phyloP scores from a whole-genome alignment of 2,113 vertebrate genomes.

The Xenopus borealis region DNA sequence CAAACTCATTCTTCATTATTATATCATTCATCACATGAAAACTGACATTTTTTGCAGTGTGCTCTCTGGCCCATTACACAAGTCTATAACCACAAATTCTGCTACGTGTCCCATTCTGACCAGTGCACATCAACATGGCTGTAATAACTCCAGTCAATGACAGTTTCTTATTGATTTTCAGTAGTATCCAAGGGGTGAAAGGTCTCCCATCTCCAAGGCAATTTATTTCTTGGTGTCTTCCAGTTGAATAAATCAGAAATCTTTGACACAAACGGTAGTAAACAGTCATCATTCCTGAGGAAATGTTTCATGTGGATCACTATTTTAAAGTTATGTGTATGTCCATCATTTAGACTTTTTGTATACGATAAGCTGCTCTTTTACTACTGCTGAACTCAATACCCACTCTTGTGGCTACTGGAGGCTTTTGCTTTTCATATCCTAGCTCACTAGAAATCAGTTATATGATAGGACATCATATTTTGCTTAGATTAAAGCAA shows the following conservation, averaged over 20 bases:
- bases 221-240: slow-evolving; percentile 32
- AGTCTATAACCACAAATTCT: slow-evolving; percentile 24
- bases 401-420: too few species aligned
- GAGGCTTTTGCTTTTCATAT: too few species aligned
- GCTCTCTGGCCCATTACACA: slow-evolving; percentile 16
- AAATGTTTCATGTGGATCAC: slow-evolving; percentile 3
- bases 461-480: too few species aligned
- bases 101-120: slow-evolving; percentile 18
- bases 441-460: too few species aligned
- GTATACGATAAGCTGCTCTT: neutral
- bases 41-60: slow-evolving; percentile 20
- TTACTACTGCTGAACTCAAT: too few species aligned
- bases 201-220: slow-evolving; percentile 33
- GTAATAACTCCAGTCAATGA: slow-evolving; percentile 25
- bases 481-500: too few species aligned
- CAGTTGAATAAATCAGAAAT: slow-evolving; percentile 29
- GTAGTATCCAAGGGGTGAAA: slow-evolving; percentile 32
- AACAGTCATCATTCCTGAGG: slow-evolving; percentile 5
- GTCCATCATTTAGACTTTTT: neutral
- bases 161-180: slow-evolving; percentile 25
- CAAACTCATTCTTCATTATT: too few species aligned
- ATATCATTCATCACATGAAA: neutral
- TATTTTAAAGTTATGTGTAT: slow-evolving; percentile 5
- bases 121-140: slow-evolving; percentile 15
- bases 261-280: slow-evolving; percentile 16